Evolutionary conservation across 2,888 invertebrate genomes (phyloP), one percentile per base, ranked within the genome.

Genomic region (Amphipoea lucens): DNA sequence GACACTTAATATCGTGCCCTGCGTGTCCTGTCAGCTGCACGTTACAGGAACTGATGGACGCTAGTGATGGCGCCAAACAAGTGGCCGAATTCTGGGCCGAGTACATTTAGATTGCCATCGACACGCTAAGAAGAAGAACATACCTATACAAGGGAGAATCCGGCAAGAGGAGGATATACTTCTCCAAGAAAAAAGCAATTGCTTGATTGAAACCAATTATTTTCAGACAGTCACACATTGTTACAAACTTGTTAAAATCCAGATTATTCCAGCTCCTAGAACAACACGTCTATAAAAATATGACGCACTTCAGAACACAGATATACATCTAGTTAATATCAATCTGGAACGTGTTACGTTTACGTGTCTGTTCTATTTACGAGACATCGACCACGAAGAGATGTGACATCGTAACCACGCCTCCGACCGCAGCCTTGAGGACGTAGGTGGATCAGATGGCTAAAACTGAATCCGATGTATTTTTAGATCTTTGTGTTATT

Each of bases 401-500:
- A 88, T 51, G 72, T 82, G 86, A 86, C 88, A 84, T 79, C 67
- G 65, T 65, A 66, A 84, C 86, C 87, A 86, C 87, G 86, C 89
- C 88, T 78, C 48, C 66, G 74, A 83, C 90, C 90, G 78, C 90
- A 89, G 74, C 89, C 89, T 88, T 89, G 88, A 29, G 40, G 14
- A 51, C 36, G 11, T 17, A 40, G 54, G 17, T 68, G 75, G 76
- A 89, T 88, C 87, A 78, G 71, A 78, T 89, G 62, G 69, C 83
- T 65, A 79, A 73, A 75, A 66, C 78, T 60, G 57, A 74, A 78
- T 73, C 79, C 71, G 42, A 14, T 54, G n/a, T 88, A 88, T 87
- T 79, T 85, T 81, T 85, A 88, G 77, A 72, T 69, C 40, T 76
- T 77, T 78, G 78, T 82, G 80, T 85, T 81, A 79, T 88, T 83